A percentile compares a stretch with the other conserved stretches of the same genome.
Conservation (phyloP, 2,113 vertebrate species). For the Gopherus flavomarginatus region DNA sequence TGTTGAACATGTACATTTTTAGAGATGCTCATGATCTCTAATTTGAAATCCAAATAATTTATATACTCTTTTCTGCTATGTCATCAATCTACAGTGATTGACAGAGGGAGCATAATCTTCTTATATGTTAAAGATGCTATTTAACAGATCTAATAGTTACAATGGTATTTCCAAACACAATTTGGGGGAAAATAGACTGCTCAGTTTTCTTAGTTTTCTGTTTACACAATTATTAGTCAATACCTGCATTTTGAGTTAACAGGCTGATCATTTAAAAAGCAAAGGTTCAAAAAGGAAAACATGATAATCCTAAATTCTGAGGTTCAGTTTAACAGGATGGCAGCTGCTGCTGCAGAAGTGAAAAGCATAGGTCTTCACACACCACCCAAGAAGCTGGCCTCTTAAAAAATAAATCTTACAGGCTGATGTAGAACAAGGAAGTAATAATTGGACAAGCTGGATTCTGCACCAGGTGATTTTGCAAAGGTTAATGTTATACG, state of each 20-base stretch:
- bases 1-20: background rate
- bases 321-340: background rate
- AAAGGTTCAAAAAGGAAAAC: background rate
- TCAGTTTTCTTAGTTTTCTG: conserved; percentile 25
- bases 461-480: background rate
- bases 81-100: conserved; percentile 4
- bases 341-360: background rate
- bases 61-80: conserved; percentile 4
- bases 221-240: conserved; percentile 41
- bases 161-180: background rate
- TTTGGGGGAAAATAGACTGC: conserved; percentile 36
- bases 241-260: background rate
- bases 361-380: background rate
- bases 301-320: background rate
- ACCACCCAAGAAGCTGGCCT: background rate
- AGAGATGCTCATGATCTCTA: background rate
- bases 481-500: background rate
- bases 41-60: conserved; percentile 27
- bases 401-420: background rate
- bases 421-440: background rate
- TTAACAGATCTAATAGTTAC: background rate
- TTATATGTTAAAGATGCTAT: background rate
- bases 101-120: background rate
- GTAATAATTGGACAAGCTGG: background rate
- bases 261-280: background rate